Conservation (phyloP, 2,113 vertebrate genomes). For the Notothenia coriiceps region DNA sequence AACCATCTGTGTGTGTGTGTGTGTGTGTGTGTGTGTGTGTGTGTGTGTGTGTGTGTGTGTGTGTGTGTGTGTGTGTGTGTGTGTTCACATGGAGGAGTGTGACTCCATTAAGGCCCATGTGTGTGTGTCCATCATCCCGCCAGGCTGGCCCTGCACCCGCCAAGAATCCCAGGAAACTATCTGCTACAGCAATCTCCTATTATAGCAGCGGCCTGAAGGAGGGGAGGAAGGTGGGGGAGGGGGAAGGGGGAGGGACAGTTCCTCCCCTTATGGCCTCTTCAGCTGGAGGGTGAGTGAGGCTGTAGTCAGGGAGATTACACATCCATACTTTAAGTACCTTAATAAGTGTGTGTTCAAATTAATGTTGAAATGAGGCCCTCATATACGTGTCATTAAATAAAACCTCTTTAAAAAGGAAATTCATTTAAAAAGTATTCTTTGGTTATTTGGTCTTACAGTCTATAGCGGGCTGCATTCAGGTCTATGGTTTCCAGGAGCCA, state of each 20-base stretch:
- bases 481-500: conserved; percentile 22
- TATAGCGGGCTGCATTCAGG: background rate
- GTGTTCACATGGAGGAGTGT: conserved; percentile 31
- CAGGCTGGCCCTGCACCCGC: conserved; percentile 64
- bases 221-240: conserved; percentile 30
- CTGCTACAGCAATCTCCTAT: conserved; percentile 79
- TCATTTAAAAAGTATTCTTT: background rate
- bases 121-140: conserved; percentile 80
- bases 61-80: conserved; percentile 28
- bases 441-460: background rate
- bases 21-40: conserved; percentile 1
- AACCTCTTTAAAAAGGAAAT: background rate
- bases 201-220: conserved; percentile 72
- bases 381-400: background rate
- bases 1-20: conserved; percentile 47
- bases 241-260: conserved; percentile 34
- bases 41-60: conserved; percentile 34
- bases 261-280: conserved; percentile 70
- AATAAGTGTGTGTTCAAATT: conserved; percentile 9
- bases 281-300: conserved; percentile 32
- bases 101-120: conserved; percentile 76
- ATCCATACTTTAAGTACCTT: background rate
- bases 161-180: conserved; percentile 77
- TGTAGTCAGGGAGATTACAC: conserved; percentile 48
- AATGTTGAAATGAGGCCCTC: background rate